These are phyloP conservation scores for Tachycineta bicolor DNA, from an alignment of 2,113 vertebrate genomes.

Conservation along the genomic window DNA sequence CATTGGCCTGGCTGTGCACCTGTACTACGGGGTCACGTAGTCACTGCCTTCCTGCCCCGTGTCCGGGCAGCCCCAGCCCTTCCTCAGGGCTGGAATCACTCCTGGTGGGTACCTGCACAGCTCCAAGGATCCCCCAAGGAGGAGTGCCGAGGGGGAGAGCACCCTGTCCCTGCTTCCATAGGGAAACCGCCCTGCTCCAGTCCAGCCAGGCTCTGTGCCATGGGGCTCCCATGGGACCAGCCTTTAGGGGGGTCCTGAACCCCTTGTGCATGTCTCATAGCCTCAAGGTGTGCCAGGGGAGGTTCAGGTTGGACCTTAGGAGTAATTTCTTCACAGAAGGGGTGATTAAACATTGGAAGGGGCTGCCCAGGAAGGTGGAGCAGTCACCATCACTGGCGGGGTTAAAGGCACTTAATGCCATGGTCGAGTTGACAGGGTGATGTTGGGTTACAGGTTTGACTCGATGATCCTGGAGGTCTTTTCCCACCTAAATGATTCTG, in stretches of 20 bases:
- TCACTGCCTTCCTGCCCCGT: not conserved
- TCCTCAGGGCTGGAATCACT: not conserved
- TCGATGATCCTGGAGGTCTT: not conserved
- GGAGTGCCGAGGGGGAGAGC: not conserved
- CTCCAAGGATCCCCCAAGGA: fast-evolving
- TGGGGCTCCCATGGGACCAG: fast-evolving
- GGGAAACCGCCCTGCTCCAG: not conserved
- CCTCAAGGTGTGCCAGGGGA: not conserved
- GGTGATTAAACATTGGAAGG: not conserved
- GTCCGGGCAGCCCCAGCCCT: not conserved
- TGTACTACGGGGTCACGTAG: constrained; percentile 83
- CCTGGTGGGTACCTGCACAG: not conserved
- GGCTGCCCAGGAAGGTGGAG: not conserved
- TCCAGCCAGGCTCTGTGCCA: not conserved
- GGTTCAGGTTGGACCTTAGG: not conserved
- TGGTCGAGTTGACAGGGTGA: not conserved
- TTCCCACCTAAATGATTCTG: not conserved
- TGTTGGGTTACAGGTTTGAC: not conserved
- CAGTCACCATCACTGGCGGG: not conserved
- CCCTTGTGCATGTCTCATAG: fast-evolving
- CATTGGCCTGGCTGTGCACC: constrained; percentile 83
- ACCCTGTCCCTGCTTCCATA: not conserved
- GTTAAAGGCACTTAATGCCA: not conserved
- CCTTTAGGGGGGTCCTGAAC: not conserved
- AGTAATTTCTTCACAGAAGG: not conserved